phyloP scores from a whole-genome alignment of 2,113 vertebrate species.

The Terrapene triunguis region DNA sequence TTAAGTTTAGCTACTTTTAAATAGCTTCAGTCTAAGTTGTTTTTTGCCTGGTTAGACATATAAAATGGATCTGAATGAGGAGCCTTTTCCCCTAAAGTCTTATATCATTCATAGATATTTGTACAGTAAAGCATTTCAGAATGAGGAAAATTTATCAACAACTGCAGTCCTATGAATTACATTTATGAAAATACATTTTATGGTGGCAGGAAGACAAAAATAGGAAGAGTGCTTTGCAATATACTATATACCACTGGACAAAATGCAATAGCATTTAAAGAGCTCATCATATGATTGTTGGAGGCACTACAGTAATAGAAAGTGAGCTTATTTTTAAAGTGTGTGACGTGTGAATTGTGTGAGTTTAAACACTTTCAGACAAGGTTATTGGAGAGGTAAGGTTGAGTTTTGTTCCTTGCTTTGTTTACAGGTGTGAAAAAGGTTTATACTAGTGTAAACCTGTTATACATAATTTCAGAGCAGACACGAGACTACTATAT shows the following conservation, averaged over 20 bases:
- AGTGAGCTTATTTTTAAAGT: not conserved
- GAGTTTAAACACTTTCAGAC: not conserved
- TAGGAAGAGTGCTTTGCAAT: not conserved
- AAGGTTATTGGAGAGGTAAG: not conserved
- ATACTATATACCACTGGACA: not conserved
- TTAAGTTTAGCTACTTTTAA: slow-evolving; percentile 50
- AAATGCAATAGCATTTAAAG: slow-evolving; percentile 9
- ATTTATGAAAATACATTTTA: not conserved
- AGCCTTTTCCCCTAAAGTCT: not conserved
- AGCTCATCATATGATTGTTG: not conserved
- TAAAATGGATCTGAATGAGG: slow-evolving; percentile 31
- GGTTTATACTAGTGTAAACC: not conserved
- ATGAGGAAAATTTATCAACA: slow-evolving; percentile 1
- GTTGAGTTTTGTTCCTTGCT: slow-evolving; percentile 17
- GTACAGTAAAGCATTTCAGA: not conserved
- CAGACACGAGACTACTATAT: not conserved
- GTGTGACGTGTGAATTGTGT: not conserved
- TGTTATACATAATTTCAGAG: not conserved
- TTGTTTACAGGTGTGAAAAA: slow-evolving; percentile 1
- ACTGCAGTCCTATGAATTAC: not conserved
- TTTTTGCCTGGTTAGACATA: not conserved
- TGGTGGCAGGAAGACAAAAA: slow-evolving; percentile 3
- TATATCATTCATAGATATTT: not conserved
- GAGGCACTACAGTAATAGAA: not conserved
- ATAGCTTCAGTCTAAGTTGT: not conserved